Conservation (phyloP, 2,113 vertebrate species). For the Eurypyga helias region DNA sequence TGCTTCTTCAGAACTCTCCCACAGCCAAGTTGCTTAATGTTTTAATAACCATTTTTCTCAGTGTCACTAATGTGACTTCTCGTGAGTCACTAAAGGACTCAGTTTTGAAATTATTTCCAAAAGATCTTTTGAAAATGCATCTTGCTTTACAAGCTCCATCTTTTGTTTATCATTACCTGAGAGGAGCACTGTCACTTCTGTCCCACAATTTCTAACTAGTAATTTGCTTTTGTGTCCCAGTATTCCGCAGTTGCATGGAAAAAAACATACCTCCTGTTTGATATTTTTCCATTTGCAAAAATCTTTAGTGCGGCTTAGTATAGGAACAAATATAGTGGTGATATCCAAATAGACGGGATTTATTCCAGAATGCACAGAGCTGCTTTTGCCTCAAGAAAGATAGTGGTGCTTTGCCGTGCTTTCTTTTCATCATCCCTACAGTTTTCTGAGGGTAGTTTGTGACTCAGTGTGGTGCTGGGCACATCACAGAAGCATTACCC, state of each 20-base stretch:
- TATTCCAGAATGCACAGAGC: not conserved
- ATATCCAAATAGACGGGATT: not conserved
- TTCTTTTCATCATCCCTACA: not conserved
- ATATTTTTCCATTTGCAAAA: not conserved
- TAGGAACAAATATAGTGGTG: not conserved
- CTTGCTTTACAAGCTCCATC: not conserved
- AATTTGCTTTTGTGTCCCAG: not conserved
- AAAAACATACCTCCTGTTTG: not conserved
- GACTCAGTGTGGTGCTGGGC: not conserved
- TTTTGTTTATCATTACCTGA: not conserved
- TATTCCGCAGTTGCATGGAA: not conserved
- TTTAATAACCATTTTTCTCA: not conserved
- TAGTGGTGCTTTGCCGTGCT: accelerated
- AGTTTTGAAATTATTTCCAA: not conserved
- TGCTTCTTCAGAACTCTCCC: not conserved
- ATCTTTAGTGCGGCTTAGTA: not conserved
- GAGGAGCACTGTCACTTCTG: not conserved
- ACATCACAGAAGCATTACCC: not conserved
- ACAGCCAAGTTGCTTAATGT: not conserved
- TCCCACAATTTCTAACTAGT: not conserved
- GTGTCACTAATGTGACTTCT: not conserved
- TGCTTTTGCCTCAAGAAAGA: not conserved
- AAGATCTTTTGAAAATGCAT: not conserved
- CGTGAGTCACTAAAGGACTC: not conserved
- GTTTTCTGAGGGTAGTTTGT: not conserved